Conservation (phyloP, 2,888 invertebrate genomes). For the Neoitamus cyanurus region DNA sequence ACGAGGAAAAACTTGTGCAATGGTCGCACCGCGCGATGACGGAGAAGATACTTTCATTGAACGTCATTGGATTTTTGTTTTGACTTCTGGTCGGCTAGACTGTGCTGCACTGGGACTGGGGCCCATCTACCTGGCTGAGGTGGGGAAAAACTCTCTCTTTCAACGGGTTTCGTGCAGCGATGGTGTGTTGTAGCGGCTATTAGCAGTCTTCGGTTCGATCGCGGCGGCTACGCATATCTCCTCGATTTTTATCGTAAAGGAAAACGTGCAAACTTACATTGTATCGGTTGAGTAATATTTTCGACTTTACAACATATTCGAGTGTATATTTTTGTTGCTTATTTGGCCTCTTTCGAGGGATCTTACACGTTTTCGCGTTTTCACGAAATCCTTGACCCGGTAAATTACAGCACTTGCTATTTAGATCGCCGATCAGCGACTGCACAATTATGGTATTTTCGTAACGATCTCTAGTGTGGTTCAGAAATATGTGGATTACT, state of each 20-base stretch:
- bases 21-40: neutral
- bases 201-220: slow-evolving; percentile 34
- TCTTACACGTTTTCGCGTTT: neutral
- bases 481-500: slow-evolving; percentile 32
- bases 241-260: neutral
- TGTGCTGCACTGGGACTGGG: neutral
- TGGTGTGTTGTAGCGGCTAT: neutral
- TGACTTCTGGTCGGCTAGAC: neutral
- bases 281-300: neutral
- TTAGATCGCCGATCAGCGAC: neutral
- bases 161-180: slow-evolving; percentile 12
- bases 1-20: slow-evolving; percentile 5
- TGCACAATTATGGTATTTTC: slow-evolving; percentile 30
- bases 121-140: neutral
- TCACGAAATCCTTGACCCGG: slow-evolving; percentile 29
- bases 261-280: neutral
- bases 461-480: neutral
- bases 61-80: neutral
- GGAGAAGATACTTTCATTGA: slow-evolving; percentile 35
- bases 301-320: neutral
- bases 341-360: slow-evolving; percentile 6
- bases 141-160: slow-evolving; percentile 39
- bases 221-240: slow-evolving; percentile 34
- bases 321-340: neutral
- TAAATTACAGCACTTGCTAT: neutral